phyloP scores from a whole-genome alignment of 2,888 invertebrate species.

The Synergus umbraculus region DNA sequence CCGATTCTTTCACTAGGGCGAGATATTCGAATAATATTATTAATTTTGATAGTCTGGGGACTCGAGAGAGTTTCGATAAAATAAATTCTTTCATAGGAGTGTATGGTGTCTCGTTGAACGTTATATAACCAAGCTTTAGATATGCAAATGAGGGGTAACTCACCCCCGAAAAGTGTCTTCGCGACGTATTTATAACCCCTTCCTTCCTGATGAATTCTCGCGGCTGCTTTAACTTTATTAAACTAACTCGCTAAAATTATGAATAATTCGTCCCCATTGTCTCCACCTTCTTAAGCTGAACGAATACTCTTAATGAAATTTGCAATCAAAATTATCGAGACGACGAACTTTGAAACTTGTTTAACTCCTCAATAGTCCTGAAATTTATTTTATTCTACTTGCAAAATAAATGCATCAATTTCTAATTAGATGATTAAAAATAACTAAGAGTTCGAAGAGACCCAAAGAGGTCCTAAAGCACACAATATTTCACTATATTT shows the following conservation, averaged over 20 bases:
- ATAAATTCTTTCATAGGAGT: background rate
- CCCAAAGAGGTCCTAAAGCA: too few relatives aligned
- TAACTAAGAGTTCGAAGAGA: too few relatives aligned
- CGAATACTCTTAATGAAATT: constrained; percentile 16
- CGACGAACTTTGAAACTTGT: too few relatives aligned
- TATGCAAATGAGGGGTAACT: constrained; percentile 73
- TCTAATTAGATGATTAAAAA: too few relatives aligned
- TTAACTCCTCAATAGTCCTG: too few relatives aligned
- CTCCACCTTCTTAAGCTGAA: constrained; percentile 16
- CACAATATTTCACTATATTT: too few relatives aligned
- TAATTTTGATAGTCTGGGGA: background rate
- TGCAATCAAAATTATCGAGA: background rate
- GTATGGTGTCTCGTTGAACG: constrained; percentile 49
- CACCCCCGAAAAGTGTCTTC: constrained; percentile 69
- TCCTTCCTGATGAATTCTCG: constrained; percentile 71
- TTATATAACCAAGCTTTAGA: constrained; percentile 70
- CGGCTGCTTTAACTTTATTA: constrained; percentile 68
- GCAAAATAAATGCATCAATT: too few relatives aligned
- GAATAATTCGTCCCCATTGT: constrained; percentile 49
- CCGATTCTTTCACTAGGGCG: too few relatives aligned
- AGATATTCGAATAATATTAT: background rate
- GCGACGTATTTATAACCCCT: constrained; percentile 74
- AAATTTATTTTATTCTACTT: too few relatives aligned
- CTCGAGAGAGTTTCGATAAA: background rate
- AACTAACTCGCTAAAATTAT: constrained; percentile 68